Conservation (phyloP, 2,888 invertebrate genomes). For the Drosophila pegasa region DNA sequence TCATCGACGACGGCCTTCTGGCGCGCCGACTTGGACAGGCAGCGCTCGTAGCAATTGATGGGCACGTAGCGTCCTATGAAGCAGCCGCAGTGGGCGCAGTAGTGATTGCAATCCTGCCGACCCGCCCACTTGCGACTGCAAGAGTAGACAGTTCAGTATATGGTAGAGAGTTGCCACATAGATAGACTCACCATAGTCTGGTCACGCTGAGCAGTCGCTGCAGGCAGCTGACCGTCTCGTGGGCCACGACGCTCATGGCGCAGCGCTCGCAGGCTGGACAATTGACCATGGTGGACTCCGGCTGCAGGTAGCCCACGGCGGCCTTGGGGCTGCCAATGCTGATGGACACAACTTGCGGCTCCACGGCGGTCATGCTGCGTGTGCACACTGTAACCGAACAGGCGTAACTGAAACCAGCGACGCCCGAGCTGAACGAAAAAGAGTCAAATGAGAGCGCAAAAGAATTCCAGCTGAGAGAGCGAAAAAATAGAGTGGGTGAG, state of each 20-base stretch:
- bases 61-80: slow-evolving; percentile 80
- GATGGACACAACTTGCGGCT: slow-evolving; percentile 58
- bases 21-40: slow-evolving; percentile 70
- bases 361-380: slow-evolving; percentile 66
- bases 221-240: slow-evolving; percentile 77
- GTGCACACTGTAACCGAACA: slow-evolving; percentile 22
- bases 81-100: slow-evolving; percentile 82
- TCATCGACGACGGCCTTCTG: slow-evolving; percentile 71
- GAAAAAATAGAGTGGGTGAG: background rate
- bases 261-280: slow-evolving; percentile 80
- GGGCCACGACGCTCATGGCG: slow-evolving; percentile 72
- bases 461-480: background rate
- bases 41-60: slow-evolving; percentile 69
- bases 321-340: slow-evolving; percentile 53
- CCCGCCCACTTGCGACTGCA: slow-evolving; percentile 74
- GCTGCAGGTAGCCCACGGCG: slow-evolving; percentile 73
- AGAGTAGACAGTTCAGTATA: background rate
- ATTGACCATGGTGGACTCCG: slow-evolving; percentile 72
- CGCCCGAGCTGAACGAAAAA: slow-evolving; percentile 21
- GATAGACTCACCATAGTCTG: slow-evolving; percentile 66
- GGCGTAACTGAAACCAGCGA: slow-evolving; percentile 45
- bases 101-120: slow-evolving; percentile 82
- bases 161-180: background rate
- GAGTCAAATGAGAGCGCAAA: background rate
- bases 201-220: slow-evolving; percentile 70